Base-by-base conservation (phyloP, 1,140 invertebrate species). In the Sinella curviseta region DNA sequence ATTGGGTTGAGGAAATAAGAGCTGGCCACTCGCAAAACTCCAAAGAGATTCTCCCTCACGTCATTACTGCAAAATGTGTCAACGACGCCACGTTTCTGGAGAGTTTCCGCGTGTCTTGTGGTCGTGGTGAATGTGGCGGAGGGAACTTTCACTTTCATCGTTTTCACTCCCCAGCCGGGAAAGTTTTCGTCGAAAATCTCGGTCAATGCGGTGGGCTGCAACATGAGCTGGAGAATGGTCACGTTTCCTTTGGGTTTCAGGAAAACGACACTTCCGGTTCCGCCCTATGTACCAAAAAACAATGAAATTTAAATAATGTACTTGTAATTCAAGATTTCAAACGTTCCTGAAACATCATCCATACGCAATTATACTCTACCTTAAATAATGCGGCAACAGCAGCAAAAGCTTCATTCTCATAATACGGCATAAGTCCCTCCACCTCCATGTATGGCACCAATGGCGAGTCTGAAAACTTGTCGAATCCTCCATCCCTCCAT, bases 121-220 rank as follows among this genome's bases (percentile, higher is more conserved):
- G 48, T 80, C 0, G 76, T 77, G 26, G 79, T 80, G 36, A 80
- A 80, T 8, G 35, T 24, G 28, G 75, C 76, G 4, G 17, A 2
- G 0, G 79, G 79, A 0, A 80, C 79, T 34, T 65, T 39, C 20
- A 80, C 79, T 77, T 65, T 77, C 76, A 80, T 77, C 1, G 36
- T 65, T 74, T 80, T 80, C 30, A 80, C 70, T 31, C 75, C 75
- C 79, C 79, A 80, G 20, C 79, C 79, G 1, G 79, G 79, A 65
- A 80, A 80, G 28, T 70, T 74, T 74, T 80, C 79, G 30, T 80
- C 79, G 54, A 80, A 80, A 54, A 80, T 80, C 67, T 77, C 75
- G 20, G 79, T 80, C 2, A 80, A 67, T 8, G 79, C 76, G 39
- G 65, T 80, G 16, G 79, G 79, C 16, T 80, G 65, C 0, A 80